These are phyloP conservation scores for Lepidochrysops patricia DNA, from an alignment of 2,888 invertebrate species.

Conservation along the genomic window DNA sequence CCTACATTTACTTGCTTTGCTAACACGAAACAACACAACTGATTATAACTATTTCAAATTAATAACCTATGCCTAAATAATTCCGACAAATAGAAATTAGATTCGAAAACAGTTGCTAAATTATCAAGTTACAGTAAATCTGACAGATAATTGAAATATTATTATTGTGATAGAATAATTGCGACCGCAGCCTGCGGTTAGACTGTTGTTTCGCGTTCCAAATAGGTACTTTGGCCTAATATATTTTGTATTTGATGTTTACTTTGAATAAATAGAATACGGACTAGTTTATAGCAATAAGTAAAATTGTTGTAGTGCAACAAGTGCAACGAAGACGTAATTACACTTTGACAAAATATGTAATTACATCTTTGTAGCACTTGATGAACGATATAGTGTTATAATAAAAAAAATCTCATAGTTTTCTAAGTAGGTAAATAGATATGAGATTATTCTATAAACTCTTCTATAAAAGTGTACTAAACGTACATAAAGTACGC, in stretches of 20 bases:
- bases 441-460: no score
- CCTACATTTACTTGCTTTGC: no score
- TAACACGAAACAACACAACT: not conserved
- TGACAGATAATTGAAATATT: slow-evolving; percentile 50
- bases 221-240: not conserved
- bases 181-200: slow-evolving; percentile 47
- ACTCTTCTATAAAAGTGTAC: no score
- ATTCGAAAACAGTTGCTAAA: not conserved
- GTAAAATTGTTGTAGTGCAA: no score
- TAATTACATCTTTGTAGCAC: no score
- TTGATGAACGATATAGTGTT: no score
- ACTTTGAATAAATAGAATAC: no score
- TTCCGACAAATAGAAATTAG: not conserved
- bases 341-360: no score
- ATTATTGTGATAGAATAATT: slow-evolving; percentile 54
- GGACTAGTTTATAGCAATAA: not conserved
- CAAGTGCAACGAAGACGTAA: no score
- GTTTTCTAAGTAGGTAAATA: no score
- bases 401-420: no score
- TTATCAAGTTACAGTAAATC: slow-evolving; percentile 8
- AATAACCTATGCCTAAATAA: not conserved
- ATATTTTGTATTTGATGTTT: slow-evolving; percentile 2
- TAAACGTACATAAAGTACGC: no score
- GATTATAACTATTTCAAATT: not conserved
- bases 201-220: slow-evolving; percentile 34